Evolutionary conservation across 2,888 invertebrate genomes (phyloP).

Genomic region (Asteroscopus sphinx): DNA sequence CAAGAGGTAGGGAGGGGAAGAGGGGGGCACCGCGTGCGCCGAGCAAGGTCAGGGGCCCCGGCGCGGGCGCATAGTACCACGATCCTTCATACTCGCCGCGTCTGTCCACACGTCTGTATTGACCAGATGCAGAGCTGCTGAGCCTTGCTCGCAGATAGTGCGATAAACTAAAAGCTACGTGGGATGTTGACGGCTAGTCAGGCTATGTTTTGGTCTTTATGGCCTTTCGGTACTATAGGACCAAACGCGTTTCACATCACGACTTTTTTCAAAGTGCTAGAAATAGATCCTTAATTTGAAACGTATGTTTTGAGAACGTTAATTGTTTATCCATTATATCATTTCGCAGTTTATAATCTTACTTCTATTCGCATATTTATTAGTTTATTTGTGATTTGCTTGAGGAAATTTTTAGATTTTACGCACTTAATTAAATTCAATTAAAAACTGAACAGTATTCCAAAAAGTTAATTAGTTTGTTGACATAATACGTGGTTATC

Average conservation of each 20-base stretch:
- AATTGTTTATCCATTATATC: too few relatives aligned
- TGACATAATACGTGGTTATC: conserved; percentile 28
- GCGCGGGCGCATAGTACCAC: conserved; percentile 69
- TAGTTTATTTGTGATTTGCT: neutral
- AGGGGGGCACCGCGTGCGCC: conserved; percentile 68
- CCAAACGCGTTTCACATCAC: neutral
- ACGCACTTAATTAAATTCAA: conserved; percentile 11
- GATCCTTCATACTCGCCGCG: conserved; percentile 61
- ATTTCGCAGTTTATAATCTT: too few relatives aligned
- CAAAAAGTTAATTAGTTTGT: conserved; percentile 33
- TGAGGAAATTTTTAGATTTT: conserved; percentile 1
- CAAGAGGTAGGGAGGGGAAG: conserved; percentile 55
- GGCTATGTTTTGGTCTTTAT: neutral
- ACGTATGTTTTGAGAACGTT: neutral
- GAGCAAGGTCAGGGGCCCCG: conserved; percentile 85
- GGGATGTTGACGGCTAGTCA: conserved; percentile 2
- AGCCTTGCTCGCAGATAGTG: conserved; percentile 7
- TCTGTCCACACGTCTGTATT: conserved; percentile 63
- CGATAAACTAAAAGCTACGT: conserved; percentile 15
- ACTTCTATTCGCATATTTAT: too few relatives aligned
- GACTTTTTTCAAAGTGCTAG: neutral
- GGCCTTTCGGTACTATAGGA: neutral
- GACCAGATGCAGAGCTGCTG: conserved; percentile 64
- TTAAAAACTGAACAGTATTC: conserved; percentile 27
- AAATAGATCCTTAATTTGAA: conserved; percentile 1